phyloP scores from a whole-genome alignment of 2,113 vertebrate species.

The Hemiprocne comata region DNA sequence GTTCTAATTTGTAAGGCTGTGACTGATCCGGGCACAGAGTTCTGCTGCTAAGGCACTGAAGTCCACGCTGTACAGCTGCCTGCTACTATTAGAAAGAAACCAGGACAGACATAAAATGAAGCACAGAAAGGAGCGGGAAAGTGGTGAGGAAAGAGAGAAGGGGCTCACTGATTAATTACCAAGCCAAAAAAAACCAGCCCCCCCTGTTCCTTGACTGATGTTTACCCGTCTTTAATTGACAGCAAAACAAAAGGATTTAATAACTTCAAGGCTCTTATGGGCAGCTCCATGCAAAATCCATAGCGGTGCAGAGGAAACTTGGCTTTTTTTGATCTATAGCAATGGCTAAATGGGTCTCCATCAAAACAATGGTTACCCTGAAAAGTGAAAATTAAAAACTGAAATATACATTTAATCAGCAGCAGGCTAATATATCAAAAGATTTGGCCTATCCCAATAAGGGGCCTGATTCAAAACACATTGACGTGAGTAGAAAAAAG shows the following conservation, averaged over 20 bases:
- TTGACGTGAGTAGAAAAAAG: slow-evolving; percentile 55
- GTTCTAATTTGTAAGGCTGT: slow-evolving; percentile 63
- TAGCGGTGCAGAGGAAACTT: background rate
- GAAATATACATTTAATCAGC: slow-evolving; percentile 50
- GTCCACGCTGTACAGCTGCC: slow-evolving; percentile 49
- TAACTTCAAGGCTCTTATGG: slow-evolving; percentile 65
- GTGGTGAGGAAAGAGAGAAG: slow-evolving; percentile 24
- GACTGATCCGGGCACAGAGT: slow-evolving; percentile 55
- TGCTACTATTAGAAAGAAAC: slow-evolving; percentile 57
- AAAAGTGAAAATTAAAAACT: slow-evolving; percentile 72
- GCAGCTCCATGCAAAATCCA: slow-evolving; percentile 64
- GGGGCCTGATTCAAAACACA: slow-evolving; percentile 46
- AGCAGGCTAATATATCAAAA: slow-evolving; percentile 58
- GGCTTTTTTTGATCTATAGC: slow-evolving; percentile 64
- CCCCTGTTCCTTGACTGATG: slow-evolving; percentile 57
- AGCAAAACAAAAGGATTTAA: slow-evolving; percentile 72
- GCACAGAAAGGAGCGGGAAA: slow-evolving; percentile 52
- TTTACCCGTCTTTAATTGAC: slow-evolving; percentile 61
- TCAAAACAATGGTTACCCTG: slow-evolving; percentile 54
- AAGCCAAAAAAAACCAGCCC: slow-evolving; percentile 17
- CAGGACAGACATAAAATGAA: slow-evolving; percentile 42
- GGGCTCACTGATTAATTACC: slow-evolving; percentile 67
- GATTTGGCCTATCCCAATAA: background rate
- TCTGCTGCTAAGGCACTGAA: slow-evolving; percentile 20
- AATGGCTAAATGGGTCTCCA: slow-evolving; percentile 63